Conservation (phyloP, 2,888 invertebrate genomes). For the Aspidiotus destructor region DNA sequence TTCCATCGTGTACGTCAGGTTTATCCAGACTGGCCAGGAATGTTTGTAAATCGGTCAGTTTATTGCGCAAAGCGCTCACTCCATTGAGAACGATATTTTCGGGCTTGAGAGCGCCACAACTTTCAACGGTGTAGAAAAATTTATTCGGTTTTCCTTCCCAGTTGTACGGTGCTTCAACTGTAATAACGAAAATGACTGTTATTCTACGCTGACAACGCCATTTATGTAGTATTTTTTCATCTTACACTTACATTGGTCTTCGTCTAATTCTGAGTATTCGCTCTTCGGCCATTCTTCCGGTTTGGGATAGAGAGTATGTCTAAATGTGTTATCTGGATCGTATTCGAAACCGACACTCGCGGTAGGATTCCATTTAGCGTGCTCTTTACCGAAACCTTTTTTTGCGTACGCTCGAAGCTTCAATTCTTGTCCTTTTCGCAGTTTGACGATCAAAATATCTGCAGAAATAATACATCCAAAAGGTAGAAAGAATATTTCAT, state of each 20-base stretch:
- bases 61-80: conserved; percentile 84
- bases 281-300: conserved; percentile 99
- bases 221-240: neutral
- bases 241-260: conserved; percentile 62
- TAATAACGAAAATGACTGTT: conserved; percentile 37
- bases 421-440: conserved; percentile 78
- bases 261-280: conserved; percentile 87
- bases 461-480: conserved; percentile 30
- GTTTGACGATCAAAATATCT: conserved; percentile 62
- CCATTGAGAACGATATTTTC: conserved; percentile 96
- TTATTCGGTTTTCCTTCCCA: conserved; percentile 94
- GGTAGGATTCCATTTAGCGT: conserved; percentile 99
- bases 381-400: conserved; percentile 95
- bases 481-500: neutral
- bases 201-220: neutral
- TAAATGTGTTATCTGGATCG: conserved; percentile 94
- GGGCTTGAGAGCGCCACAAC: conserved; percentile 85
- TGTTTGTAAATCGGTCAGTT: conserved; percentile 88
- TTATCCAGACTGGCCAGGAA: conserved; percentile 7
- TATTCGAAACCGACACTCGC: conserved; percentile 98
- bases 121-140: conserved; percentile 94
- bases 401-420: conserved; percentile 93
- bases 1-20: conserved; percentile 41
- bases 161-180: conserved; percentile 83
- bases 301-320: conserved; percentile 89